Evolutionary conservation across 2,888 invertebrate genomes (phyloP).

Genomic region (Apodemia hepburni): DNA sequence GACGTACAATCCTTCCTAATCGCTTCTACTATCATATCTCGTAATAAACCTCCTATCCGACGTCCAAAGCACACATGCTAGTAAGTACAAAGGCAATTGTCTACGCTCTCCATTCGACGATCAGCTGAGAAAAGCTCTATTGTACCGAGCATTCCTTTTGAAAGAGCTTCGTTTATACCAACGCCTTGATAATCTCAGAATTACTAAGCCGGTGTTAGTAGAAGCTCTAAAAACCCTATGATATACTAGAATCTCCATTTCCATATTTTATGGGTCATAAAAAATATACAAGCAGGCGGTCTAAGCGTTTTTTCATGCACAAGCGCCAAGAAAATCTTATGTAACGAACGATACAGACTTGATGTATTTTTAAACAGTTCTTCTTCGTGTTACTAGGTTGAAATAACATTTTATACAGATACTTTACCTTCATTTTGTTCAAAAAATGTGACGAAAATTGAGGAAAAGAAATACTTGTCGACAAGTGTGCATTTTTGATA

Average conservation of each 20-base stretch:
- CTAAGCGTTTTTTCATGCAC: conserved; percentile 6
- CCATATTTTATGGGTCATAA: not conserved
- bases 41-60: conserved; percentile 25
- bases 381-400: not conserved
- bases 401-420: not conserved
- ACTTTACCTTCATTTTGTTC: not conserved
- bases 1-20: conserved; percentile 24
- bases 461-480: too few relatives aligned
- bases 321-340: not conserved
- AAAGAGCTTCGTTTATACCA: conserved; percentile 29
- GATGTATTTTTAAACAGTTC: conserved; percentile 1
- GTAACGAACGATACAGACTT: not conserved
- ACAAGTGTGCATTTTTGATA: too few relatives aligned
- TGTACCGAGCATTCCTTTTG: conserved; percentile 57
- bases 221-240: conserved; percentile 3
- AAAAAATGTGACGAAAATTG: too few relatives aligned
- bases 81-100: conserved; percentile 58
- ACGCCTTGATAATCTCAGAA: conserved; percentile 13
- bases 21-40: conserved; percentile 21
- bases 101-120: conserved; percentile 46
- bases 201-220: not conserved
- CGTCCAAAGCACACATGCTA: conserved; percentile 48
- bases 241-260: not conserved
- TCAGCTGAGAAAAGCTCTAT: conserved; percentile 47
- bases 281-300: not conserved